Conservation (phyloP, 92 coral and sea anemone species). For the Porites cylindrica region DNA sequence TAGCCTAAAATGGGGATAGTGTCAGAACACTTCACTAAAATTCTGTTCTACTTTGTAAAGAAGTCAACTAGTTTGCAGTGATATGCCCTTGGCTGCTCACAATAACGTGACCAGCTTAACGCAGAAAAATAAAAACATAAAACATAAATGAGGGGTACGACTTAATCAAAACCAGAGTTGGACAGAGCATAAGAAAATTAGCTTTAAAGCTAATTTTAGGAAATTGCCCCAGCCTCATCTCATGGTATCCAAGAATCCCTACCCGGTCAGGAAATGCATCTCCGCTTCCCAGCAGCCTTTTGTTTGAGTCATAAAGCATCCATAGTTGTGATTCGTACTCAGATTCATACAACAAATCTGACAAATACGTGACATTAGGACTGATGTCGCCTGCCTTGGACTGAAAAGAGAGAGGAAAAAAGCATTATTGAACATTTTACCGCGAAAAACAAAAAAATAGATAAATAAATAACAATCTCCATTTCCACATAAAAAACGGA, state of each 20-base stretch:
- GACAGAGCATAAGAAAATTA: too few relatives aligned
- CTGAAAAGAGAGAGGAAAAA: slow-evolving; percentile 49
- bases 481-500: too few relatives aligned
- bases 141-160: too few relatives aligned
- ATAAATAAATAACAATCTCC: background rate
- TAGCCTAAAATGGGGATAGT: too few relatives aligned
- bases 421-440: background rate
- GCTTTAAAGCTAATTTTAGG: too few relatives aligned
- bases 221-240: background rate
- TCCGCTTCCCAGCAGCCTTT: slow-evolving; percentile 89
- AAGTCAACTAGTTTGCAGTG: too few relatives aligned
- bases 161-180: too few relatives aligned
- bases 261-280: slow-evolving; percentile 97
- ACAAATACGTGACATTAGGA: slow-evolving; percentile 87
- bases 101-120: too few relatives aligned
- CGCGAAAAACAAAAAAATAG: background rate
- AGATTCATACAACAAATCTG: slow-evolving; percentile 94
- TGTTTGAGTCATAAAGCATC: slow-evolving; percentile 95
- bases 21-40: too few relatives aligned
- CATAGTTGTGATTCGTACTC: slow-evolving; percentile 96
- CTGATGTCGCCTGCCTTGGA: slow-evolving; percentile 81
- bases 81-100: too few relatives aligned
- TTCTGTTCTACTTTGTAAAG: too few relatives aligned
- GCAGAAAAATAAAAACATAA: too few relatives aligned
- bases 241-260: slow-evolving; percentile 12